Evolutionary conservation across 2,888 invertebrate genomes (phyloP).

Genomic region (Clistopyga incitator): DNA sequence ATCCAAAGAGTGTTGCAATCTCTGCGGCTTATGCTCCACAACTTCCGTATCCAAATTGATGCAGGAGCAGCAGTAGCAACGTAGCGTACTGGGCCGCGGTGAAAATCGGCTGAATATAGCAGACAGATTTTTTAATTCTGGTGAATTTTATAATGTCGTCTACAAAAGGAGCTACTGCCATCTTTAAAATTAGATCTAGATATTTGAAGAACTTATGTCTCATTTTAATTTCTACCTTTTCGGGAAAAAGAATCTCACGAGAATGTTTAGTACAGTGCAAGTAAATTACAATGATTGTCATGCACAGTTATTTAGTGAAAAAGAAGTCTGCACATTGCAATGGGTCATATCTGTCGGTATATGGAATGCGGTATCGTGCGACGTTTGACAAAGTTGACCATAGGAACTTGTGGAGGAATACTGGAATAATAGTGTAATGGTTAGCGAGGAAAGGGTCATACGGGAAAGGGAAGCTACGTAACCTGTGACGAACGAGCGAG

Average conservation of each 20-base stretch:
- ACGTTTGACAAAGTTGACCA: slow-evolving; percentile 49
- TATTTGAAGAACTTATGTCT: no score
- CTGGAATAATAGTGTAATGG: slow-evolving; percentile 46
- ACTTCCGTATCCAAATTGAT: slow-evolving; percentile 28
- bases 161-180: no score
- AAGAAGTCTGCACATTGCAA: no score
- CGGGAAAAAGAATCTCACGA: no score
- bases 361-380: neutral
- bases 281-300: no score
- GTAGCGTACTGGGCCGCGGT: neutral
- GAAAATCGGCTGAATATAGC: slow-evolving; percentile 20
- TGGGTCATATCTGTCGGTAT: no score
- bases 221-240: no score
- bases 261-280: no score
- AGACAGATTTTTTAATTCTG: slow-evolving; percentile 4
- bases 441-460: slow-evolving; percentile 14
- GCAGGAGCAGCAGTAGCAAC: slow-evolving; percentile 1
- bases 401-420: slow-evolving; percentile 27
- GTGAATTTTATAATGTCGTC: neutral
- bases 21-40: slow-evolving; percentile 5
- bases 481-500: slow-evolving; percentile 49
- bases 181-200: no score
- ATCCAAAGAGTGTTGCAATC: neutral
- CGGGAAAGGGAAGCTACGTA: slow-evolving; percentile 21
- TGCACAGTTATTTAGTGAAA: no score